These are phyloP conservation scores for Spodoptera frugiperda DNA, from an alignment of 1,140 invertebrate species.

Conservation along the genomic window DNA sequence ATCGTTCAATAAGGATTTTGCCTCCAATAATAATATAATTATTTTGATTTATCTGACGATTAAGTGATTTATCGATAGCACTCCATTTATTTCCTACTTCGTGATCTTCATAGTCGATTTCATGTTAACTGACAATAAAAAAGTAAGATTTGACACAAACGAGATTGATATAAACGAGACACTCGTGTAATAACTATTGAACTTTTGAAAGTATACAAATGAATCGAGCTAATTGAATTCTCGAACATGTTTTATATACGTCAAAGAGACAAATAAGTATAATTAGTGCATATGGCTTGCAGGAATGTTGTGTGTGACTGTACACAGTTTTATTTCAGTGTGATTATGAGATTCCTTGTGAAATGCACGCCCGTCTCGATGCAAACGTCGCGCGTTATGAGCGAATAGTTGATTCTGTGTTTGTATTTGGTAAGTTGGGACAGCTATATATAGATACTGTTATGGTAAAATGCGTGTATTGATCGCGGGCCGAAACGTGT, in stretches of 20 bases:
- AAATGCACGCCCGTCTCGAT: constrained; percentile 60
- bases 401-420: constrained; percentile 77
- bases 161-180: not conserved
- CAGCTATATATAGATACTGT: constrained; percentile 77
- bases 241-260: constrained; percentile 27
- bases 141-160: constrained; percentile 8
- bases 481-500: constrained; percentile 62
- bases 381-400: constrained; percentile 65
- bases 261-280: constrained; percentile 34
- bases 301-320: constrained; percentile 38
- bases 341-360: constrained; percentile 53
- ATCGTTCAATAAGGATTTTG: not conserved
- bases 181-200: constrained; percentile 20
- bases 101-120: constrained; percentile 27
- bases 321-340: constrained; percentile 45
- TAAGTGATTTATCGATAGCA: not conserved
- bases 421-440: constrained; percentile 77
- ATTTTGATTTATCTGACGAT: not conserved
- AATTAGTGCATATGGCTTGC: constrained; percentile 28
- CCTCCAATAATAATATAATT: too few species aligned
- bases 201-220: not conserved
- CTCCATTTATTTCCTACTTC: constrained; percentile 13
- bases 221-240: not conserved
- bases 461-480: constrained; percentile 66
- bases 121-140: constrained; percentile 39